These are phyloP conservation scores for Craseonycteris thonglongyai DNA, from an alignment of 2,113 vertebrate species.

Conservation along the genomic window DNA sequence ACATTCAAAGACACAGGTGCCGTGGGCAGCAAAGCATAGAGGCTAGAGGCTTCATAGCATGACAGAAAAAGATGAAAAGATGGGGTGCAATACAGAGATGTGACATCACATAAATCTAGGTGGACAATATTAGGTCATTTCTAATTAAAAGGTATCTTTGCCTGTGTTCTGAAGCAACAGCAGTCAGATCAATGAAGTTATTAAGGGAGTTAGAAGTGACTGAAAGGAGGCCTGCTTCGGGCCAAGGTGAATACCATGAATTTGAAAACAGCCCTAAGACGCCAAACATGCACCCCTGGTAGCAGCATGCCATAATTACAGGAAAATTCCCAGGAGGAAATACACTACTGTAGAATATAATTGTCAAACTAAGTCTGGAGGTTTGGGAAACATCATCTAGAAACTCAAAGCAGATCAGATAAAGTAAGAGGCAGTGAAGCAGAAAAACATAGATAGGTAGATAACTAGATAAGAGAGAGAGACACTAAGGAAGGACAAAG, in stretches of 20 bases:
- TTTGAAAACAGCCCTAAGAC: background rate
- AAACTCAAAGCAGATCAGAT: background rate
- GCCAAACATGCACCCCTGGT: background rate
- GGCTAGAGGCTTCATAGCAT: background rate
- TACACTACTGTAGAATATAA: rapidly evolving
- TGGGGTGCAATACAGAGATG: background rate
- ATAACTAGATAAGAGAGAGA: background rate
- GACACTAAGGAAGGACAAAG: background rate
- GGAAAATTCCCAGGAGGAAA: background rate
- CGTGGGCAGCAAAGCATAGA: background rate
- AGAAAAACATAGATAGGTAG: background rate
- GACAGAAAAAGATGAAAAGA: background rate
- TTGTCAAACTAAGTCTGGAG: background rate
- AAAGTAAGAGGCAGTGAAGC: background rate
- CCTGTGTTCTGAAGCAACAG: background rate
- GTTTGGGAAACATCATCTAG: background rate
- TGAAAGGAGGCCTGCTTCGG: background rate
- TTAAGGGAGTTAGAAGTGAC: background rate
- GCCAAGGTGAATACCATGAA: rapidly evolving
- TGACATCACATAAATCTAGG: background rate
- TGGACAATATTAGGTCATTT: background rate
- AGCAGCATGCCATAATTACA: background rate
- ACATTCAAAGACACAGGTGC: background rate
- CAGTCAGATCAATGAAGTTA: background rate
- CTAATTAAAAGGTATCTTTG: background rate